Conservation (phyloP, 2,888 invertebrate genomes). For the Galerucella nymphaeae region DNA sequence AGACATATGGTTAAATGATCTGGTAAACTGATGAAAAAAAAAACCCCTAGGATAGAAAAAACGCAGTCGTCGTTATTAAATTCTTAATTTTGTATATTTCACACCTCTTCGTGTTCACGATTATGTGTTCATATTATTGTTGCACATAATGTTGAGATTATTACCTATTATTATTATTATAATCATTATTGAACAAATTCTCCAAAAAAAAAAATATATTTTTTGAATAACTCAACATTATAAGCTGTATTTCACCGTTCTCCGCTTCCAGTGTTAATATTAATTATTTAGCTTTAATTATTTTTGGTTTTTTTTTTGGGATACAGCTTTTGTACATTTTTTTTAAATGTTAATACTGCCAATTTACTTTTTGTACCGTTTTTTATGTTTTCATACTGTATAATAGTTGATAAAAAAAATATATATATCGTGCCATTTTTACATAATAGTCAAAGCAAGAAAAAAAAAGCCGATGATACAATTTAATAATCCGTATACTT, state of each 20-base stretch:
- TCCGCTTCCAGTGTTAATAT: constrained; percentile 46
- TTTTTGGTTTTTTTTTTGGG: constrained; percentile 47
- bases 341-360: constrained; percentile 58
- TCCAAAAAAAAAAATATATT: neutral
- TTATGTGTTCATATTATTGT: constrained; percentile 56
- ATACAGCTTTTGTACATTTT: constrained; percentile 51
- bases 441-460: constrained; percentile 55
- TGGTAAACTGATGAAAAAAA: constrained; percentile 53
- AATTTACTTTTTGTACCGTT: constrained; percentile 59
- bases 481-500: constrained; percentile 42
- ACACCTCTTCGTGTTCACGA: constrained; percentile 55
- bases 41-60: constrained; percentile 35
- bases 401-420: constrained; percentile 54
- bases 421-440: constrained; percentile 63
- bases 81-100: constrained; percentile 41
- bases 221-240: constrained; percentile 44
- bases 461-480: constrained; percentile 28
- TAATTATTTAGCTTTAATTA: constrained; percentile 45
- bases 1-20: constrained; percentile 53
- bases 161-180: neutral
- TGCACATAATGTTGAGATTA: constrained; percentile 42
- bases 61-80: constrained; percentile 40
- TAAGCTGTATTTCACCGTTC: constrained; percentile 48
- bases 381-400: constrained; percentile 58
- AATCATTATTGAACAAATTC: too few species aligned